These are phyloP conservation scores for Embiotoca jacksoni DNA, from an alignment of 2,113 vertebrate genomes.

Conservation along the genomic window DNA sequence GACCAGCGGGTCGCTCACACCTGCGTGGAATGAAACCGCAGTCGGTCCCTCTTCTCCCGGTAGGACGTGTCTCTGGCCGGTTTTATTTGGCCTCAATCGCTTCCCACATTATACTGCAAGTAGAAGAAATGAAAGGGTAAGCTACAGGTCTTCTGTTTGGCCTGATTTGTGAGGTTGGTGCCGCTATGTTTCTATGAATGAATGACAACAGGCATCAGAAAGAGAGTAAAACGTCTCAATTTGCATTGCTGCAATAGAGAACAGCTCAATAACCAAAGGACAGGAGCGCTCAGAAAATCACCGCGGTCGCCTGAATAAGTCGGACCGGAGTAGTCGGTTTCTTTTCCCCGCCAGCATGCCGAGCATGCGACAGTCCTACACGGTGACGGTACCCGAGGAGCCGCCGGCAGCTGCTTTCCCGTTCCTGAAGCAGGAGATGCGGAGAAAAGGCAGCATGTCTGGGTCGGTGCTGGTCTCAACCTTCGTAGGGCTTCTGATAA, in stretches of 20 bases:
- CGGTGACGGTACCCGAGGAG: constrained; percentile 92
- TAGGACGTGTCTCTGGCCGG: background rate
- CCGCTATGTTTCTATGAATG: constrained; percentile 41
- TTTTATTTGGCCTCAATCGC: background rate
- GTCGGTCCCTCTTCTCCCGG: background rate
- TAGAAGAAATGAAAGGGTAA: background rate
- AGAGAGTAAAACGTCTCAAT: background rate
- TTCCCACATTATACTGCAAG: background rate
- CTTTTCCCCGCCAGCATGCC: constrained; percentile 70
- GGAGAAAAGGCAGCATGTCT: constrained; percentile 86
- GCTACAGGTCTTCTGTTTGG: constrained; percentile 26
- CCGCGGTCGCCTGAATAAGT: background rate
- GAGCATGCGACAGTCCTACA: constrained; percentile 92
- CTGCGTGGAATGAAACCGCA: background rate
- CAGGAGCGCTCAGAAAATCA: constrained; percentile 2
- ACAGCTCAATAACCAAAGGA: background rate
- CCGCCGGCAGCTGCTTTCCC: constrained; percentile 87
- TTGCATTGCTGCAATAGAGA: background rate
- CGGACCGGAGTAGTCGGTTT: constrained; percentile 8
- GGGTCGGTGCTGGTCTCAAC: constrained; percentile 94
- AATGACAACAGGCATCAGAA: constrained; percentile 14
- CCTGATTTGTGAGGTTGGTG: constrained; percentile 14
- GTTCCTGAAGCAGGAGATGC: constrained; percentile 89
- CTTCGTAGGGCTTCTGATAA: constrained; percentile 94
- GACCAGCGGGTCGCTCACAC: background rate